These are phyloP conservation scores for Drosophila borborema DNA, from an alignment of 2,888 invertebrate species.

Conservation along the genomic window DNA sequence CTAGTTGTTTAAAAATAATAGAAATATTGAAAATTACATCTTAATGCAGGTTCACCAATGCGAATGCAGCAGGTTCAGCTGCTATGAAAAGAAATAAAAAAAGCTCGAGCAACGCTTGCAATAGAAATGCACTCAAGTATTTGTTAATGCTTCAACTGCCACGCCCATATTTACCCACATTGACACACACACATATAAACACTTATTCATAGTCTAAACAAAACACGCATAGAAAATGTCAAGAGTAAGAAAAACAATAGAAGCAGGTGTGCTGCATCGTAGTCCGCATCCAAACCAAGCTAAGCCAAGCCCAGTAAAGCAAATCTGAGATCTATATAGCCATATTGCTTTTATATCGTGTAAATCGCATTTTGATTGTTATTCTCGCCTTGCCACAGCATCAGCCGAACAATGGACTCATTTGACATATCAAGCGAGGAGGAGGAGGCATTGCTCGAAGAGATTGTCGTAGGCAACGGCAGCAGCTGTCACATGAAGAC, in stretches of 20 bases:
- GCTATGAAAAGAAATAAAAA: conserved; percentile 4
- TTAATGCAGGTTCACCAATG: conserved; percentile 5
- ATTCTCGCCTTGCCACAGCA: conserved; percentile 63
- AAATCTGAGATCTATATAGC: conserved; percentile 33
- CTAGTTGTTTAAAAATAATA: not conserved
- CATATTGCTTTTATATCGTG: conserved; percentile 10
- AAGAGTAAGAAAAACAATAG: conserved; percentile 37
- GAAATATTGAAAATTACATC: not conserved
- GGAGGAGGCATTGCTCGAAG: conserved; percentile 84
- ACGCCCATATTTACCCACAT: conserved; percentile 16
- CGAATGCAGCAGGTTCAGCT: conserved; percentile 12
- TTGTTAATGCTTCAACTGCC: conserved; percentile 49
- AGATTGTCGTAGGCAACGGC: conserved; percentile 82
- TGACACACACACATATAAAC: conserved; percentile 23
- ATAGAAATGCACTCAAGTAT: conserved; percentile 41
- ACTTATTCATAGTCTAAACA: conserved; percentile 24
- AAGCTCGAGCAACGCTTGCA: conserved; percentile 16
- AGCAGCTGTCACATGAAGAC: conserved; percentile 57
- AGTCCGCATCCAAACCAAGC: conserved; percentile 32
- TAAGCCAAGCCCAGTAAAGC: not conserved
- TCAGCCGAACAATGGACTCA: conserved; percentile 85
- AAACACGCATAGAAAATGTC: conserved; percentile 18
- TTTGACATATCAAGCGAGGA: conserved; percentile 85
- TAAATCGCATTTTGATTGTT: conserved; percentile 42
- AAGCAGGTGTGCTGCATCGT: conserved; percentile 43